phyloP scores from a whole-genome alignment of 2,888 invertebrate genomes.

The Athalia cordata region DNA sequence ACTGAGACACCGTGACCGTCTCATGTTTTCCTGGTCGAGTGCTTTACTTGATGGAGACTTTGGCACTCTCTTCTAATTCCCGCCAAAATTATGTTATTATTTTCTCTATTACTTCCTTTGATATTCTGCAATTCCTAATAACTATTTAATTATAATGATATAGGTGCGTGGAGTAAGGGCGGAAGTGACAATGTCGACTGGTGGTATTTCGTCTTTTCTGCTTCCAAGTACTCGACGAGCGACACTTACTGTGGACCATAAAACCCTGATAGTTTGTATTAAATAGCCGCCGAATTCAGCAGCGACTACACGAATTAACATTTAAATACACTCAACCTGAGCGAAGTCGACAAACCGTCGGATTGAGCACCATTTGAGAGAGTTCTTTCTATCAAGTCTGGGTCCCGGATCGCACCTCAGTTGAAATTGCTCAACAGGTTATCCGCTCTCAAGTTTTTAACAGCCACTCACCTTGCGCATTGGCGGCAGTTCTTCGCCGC shows the following conservation, averaged over 20 bases:
- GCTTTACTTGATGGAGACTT: slow-evolving; percentile 64
- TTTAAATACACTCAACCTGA: slow-evolving; percentile 62
- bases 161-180: slow-evolving; percentile 30
- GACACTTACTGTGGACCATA: slow-evolving; percentile 8
- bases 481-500: slow-evolving; percentile 14
- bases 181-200: background rate
- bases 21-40: slow-evolving; percentile 58
- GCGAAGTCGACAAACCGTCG: background rate
- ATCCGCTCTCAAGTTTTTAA: slow-evolving; percentile 54
- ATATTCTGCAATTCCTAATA: slow-evolving; percentile 52
- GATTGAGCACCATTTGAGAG: slow-evolving; percentile 25
- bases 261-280: slow-evolving; percentile 59
- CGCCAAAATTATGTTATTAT: slow-evolving; percentile 54
- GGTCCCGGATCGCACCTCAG: slow-evolving; percentile 56
- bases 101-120: slow-evolving; percentile 45
- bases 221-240: background rate
- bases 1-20: slow-evolving; percentile 7
- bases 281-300: slow-evolving; percentile 62
- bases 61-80: slow-evolving; percentile 61
- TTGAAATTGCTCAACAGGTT: slow-evolving; percentile 69
- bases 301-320: slow-evolving; percentile 53
- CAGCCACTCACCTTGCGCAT: slow-evolving; percentile 4
- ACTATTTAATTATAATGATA: slow-evolving; percentile 55
- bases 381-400: slow-evolving; percentile 48
- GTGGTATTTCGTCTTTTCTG: slow-evolving; percentile 3